Evolutionary conservation across 1,140 invertebrate genomes (phyloP).

Genomic region (Drosophila pectinifera): DNA sequence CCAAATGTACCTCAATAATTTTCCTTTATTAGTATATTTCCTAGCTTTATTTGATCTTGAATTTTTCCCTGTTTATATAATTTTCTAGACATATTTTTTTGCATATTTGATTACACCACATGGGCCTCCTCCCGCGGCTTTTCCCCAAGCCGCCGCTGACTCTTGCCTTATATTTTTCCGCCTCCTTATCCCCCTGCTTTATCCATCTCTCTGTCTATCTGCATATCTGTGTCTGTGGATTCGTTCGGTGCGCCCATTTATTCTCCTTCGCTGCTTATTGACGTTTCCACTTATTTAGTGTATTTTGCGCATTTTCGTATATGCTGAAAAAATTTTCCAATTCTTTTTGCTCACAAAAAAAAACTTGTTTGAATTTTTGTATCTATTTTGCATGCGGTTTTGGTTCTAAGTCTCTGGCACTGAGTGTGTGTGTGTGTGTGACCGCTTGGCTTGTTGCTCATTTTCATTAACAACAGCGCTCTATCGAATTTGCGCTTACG

Average conservation of each 20-base stretch:
- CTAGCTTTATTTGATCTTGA: background rate
- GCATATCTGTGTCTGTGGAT: conserved; percentile 56
- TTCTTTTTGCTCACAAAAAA: conserved; percentile 46
- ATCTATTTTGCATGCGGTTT: conserved; percentile 72
- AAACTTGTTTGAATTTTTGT: conserved; percentile 66
- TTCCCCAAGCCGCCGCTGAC: conserved; percentile 41
- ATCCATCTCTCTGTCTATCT: conserved; percentile 15
- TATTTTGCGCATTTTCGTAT: conserved; percentile 79
- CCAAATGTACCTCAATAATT: too few relatives aligned
- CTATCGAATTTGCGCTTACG: conserved; percentile 32
- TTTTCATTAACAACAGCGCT: conserved; percentile 79
- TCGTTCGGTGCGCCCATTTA: conserved; percentile 64
- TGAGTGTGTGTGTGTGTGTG: conserved; percentile 34
- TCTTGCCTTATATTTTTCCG: conserved; percentile 25
- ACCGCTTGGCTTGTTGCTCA: conserved; percentile 77
- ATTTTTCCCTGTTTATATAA: conserved; percentile 1
- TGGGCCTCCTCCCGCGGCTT: conserved; percentile 54
- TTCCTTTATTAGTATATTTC: too few relatives aligned
- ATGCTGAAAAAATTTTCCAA: conserved; percentile 66
- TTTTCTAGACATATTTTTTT: conserved; percentile 54
- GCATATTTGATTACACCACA: conserved; percentile 75
- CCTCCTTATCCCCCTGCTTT: conserved; percentile 1
- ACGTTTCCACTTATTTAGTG: conserved; percentile 80
- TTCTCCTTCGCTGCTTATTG: conserved; percentile 64
- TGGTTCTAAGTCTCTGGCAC: conserved; percentile 25